A percentile compares a stretch with the other conserved stretches of the same genome.
Conservation (phyloP, 1,140 invertebrate species). For the Theocolax elegans region DNA sequence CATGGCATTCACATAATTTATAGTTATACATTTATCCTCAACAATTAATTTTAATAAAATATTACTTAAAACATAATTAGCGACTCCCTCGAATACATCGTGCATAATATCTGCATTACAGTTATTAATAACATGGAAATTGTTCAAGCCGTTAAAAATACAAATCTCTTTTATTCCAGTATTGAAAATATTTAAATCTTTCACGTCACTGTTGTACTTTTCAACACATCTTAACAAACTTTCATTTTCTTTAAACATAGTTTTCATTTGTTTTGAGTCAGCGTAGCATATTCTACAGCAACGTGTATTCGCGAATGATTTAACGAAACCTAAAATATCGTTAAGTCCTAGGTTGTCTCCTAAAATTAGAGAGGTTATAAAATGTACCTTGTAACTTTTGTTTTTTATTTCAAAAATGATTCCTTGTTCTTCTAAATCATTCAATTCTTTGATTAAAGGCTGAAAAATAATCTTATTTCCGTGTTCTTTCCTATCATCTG, state of each 20-base stretch:
- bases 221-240: not conserved
- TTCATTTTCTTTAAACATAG: constrained; percentile 2
- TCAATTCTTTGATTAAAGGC: constrained; percentile 28
- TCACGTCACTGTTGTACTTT: constrained; percentile 24
- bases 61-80: constrained; percentile 26
- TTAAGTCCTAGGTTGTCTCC: constrained; percentile 39
- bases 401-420: constrained; percentile 28
- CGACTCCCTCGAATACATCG: constrained; percentile 28
- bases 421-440: constrained; percentile 9
- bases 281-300: constrained; percentile 40
- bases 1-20: constrained; percentile 28
- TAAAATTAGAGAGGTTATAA: constrained; percentile 28
- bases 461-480: constrained; percentile 27
- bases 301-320: constrained; percentile 31
- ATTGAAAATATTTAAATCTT: not conserved
- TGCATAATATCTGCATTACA: constrained; percentile 21
- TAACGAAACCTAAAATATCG: constrained; percentile 21
- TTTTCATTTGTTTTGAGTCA: not conserved
- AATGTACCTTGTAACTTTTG: constrained; percentile 31
- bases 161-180: constrained; percentile 32
- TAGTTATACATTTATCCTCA: not conserved
- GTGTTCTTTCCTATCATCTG: constrained; percentile 23
- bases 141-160: constrained; percentile 14
- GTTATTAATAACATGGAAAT: constrained; percentile 37
- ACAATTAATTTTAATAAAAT: constrained; percentile 14